Evolutionary conservation across 2,888 invertebrate genomes (phyloP), one percentile per base, ranked within the genome.

Genomic region (Phaonia tiefii): DNA sequence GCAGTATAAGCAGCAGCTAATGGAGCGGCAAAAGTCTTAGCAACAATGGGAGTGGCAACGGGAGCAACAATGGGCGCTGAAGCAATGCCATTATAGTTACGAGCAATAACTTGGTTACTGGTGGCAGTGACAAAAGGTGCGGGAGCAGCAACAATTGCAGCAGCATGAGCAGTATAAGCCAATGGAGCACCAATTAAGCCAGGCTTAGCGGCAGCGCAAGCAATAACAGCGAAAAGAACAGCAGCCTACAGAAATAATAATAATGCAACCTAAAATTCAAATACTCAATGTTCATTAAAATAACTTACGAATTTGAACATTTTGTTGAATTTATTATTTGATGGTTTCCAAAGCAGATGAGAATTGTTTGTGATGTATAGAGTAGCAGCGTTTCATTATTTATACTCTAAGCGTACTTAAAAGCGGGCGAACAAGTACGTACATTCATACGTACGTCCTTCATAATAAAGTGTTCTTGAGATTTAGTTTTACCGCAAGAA

Each of bases 71-170:
- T 71, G 1, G 87, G 87, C 11, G 85, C 85, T 0, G n/a, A n/a
- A n/a, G n/a, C 75, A 44, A 84, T 46, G 15, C 82, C 81, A 85
- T 88, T 87, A 83, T 84, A 85, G 72, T 88, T 88, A 1, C 88
- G 82, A 20, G 87, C 86, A 79, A 87, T 51, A 75, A 85, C 84
- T 80, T 88, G 88, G 60, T 85, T 87, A 11, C 88, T 88, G 56
- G 87, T 86, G 20, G 88, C 86, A 31, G 86, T 86, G 0, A 86
- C 81, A 1, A 86, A 54, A 0, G 85, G 83, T n/a, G 87, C 84
- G 1, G 79, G 71, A 10, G 39, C 58, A n/a, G 63, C 58, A 42
- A 84, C 26, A 20, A 78, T 73, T n/a, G 74, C 42, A 17, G 67
- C 67, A 44, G 75, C 79, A 0, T 70, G 71, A 4, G 86, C 85